Evolutionary conservation across 1,140 invertebrate species (phyloP), one percentile per base, ranked within the genome.

Genomic region (Zaprionus nigranus): DNA sequence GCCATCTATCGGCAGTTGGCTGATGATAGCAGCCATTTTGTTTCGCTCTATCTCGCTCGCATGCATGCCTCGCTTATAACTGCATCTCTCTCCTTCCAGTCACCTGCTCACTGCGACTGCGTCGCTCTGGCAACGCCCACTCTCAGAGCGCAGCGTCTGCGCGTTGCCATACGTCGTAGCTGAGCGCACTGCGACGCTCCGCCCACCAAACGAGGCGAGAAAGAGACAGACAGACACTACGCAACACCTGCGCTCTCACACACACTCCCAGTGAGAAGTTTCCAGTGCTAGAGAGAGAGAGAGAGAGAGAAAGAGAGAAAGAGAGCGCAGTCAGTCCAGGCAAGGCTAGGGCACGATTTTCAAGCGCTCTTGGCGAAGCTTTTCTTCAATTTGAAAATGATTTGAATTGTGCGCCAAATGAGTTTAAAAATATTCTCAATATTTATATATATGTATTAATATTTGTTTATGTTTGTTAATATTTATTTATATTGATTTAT

Each of bases 21-120:
- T 49, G 53, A 86, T 92, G 91, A 92, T 84, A 92, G 85, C 90
- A 92, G 91, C 91, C 91, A 92, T 92, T 92, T 92, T 92, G 91
- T 92, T 92, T 92, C 73, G 68, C 64, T 53, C 58, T 46, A 36
- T 84, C 84, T 63, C 80, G 30, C 68, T 92, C 38, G 15, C 57
- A 12, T 26, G 6, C 15, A 20, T 2, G 28, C 1, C 1, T 0
- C 0, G 1, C 46, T 12, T 20, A 88, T 90, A 79, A 51, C 59
- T 15, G 54, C 20, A 7, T 62, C 75, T 62, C 70, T 30, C 64
- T 83, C 80, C 20, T 91, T 91, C 90, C 90, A 91, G 90, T 74
- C 75, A 78, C 82, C 72, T 86, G 74, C 65, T 49, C 63, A 79
- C 46, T 64, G 82, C 87, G 79, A 17, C 76, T 80, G 82, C 86